Conservation (phyloP, 2,797 vertebrate species). For the Centroberyx gerrardi region DNA sequence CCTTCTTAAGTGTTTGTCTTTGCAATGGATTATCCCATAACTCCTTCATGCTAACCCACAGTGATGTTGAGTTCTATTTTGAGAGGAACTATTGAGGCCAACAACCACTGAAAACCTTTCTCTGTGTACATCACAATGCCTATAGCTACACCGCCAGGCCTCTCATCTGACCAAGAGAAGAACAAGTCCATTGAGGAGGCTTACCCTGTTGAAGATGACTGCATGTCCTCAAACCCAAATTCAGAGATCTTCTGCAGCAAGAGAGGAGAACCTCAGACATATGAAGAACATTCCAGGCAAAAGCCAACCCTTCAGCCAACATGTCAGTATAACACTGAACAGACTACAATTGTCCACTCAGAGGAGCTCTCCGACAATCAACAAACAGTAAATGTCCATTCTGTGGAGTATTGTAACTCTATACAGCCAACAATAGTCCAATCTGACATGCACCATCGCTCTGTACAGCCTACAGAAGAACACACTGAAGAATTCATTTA, state of each 20-base stretch:
- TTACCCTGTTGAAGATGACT: conserved; percentile 78
- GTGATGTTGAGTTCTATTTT: conserved; percentile 81
- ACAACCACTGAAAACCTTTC: conserved; percentile 87
- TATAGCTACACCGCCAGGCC: conserved; percentile 83
- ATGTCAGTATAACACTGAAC: conserved; percentile 40
- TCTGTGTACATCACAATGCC: conserved; percentile 88
- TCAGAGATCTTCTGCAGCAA: conserved; percentile 75
- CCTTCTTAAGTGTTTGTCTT: conserved; percentile 85
- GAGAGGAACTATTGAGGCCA: conserved; percentile 82
- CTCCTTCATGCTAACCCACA: conserved; percentile 82
- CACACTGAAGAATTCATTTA: conserved; percentile 69
- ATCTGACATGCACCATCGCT: conserved; percentile 53
- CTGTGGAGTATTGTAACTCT: conserved; percentile 36
- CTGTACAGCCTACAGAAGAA: conserved; percentile 53
- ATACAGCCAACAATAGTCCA: conserved; percentile 52
- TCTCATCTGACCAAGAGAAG: conserved; percentile 77
- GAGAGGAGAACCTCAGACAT: conserved; percentile 75
- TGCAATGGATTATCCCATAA: conserved; percentile 86
- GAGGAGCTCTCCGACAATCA: conserved; percentile 36
- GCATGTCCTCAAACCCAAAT: conserved; percentile 80
- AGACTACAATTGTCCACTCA: conserved; percentile 37
- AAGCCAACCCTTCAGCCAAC: conserved; percentile 57
- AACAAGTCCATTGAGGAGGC: conserved; percentile 74
- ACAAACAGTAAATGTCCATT: conserved; percentile 36
- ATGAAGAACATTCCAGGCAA: conserved; percentile 73